Evolutionary conservation across 2,113 vertebrate species (phyloP).

Genomic region (Collichthys lucidus): DNA sequence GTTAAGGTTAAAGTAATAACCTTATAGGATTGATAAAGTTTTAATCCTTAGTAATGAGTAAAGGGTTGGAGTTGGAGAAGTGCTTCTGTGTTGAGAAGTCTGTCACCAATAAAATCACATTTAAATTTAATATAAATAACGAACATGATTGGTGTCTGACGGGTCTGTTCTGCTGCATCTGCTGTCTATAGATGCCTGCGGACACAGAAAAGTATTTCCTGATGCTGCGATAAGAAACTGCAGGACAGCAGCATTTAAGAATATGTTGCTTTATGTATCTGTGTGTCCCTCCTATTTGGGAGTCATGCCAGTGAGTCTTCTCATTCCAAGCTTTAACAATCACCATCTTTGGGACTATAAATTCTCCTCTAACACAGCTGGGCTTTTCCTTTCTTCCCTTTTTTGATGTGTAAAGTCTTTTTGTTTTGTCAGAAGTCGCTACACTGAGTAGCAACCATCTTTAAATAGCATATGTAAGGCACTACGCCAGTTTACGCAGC

Average conservation of each 20-base stretch:
- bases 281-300: neutral
- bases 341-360: neutral
- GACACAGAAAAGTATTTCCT: constrained; percentile 61
- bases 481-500: neutral
- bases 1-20: constrained; percentile 5
- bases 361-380: constrained; percentile 24
- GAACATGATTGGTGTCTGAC: neutral
- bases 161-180: constrained; percentile 20
- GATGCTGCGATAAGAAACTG: constrained; percentile 17
- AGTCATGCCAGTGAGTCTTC: neutral
- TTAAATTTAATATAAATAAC: neutral
- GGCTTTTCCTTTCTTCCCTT: constrained; percentile 3
- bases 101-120: neutral
- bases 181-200: constrained; percentile 40
- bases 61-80: constrained; percentile 16
- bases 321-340: neutral
- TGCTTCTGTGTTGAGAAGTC: neutral
- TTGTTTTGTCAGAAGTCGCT: constrained; percentile 19
- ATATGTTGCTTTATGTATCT: neutral
- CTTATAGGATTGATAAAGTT: neutral
- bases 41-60: neutral
- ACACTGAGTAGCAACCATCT: neutral
- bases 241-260: neutral
- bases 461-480: neutral
- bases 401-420: constrained; percentile 7